A percentile compares a stretch with the other conserved stretches of the same genome.
phyloP scores from a whole-genome alignment of 2,888 invertebrate genomes.

The Machimus rusticus region DNA sequence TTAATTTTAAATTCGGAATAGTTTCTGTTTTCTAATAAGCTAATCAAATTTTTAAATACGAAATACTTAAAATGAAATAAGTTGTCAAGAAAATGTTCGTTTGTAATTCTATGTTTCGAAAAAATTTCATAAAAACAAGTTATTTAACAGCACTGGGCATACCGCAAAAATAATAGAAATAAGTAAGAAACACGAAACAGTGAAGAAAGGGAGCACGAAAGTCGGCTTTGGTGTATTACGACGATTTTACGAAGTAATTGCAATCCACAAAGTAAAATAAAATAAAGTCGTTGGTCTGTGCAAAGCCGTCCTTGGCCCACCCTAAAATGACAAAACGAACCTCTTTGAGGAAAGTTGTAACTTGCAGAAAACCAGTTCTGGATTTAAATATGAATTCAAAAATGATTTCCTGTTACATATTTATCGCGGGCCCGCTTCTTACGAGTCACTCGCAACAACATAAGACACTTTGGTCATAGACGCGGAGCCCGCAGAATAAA shows the following conservation, averaged over 20 bases:
- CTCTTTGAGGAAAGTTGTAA: background rate
- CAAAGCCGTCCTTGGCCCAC: conserved; percentile 29
- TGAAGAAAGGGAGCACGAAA: background rate
- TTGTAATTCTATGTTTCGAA: background rate
- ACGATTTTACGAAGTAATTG: background rate
- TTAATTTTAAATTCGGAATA: background rate
- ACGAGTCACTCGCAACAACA: background rate
- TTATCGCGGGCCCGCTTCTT: conserved; percentile 2
- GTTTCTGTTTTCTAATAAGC: background rate
- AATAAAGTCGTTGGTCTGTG: background rate
- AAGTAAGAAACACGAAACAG: background rate
- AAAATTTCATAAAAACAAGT: background rate
- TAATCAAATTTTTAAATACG: background rate
- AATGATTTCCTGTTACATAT: conserved; percentile 35
- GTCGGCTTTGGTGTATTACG: background rate
- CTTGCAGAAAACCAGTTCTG: conserved; percentile 9
- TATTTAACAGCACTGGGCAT: background rate
- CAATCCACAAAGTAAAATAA: background rate
- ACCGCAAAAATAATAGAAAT: background rate
- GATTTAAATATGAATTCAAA: conserved; percentile 18
- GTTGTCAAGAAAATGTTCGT: background rate
- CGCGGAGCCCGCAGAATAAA: background rate
- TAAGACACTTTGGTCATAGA: background rate
- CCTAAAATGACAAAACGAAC: background rate
- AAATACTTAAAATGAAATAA: background rate